Conservation (phyloP, 1,140 invertebrate genomes). For the Ceratosolen fusciceps region DNA sequence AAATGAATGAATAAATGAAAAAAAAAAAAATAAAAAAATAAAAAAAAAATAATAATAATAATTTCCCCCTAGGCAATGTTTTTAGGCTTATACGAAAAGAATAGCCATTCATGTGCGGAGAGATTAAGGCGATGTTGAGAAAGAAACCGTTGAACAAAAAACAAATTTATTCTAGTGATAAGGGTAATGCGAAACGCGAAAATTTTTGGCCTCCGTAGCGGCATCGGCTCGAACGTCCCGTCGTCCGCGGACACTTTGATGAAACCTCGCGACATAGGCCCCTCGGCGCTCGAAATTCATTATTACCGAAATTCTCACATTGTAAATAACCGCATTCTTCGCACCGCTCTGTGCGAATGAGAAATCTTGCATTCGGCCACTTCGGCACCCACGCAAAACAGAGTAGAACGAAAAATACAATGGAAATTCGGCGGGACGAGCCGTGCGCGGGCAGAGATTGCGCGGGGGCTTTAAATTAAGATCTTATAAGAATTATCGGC, state of each 20-base stretch:
- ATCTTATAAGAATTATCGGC: conserved; percentile 57
- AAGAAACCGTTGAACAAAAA: conserved; percentile 43
- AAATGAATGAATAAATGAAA: no score
- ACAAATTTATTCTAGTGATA: conserved; percentile 50
- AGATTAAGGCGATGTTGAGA: conserved; percentile 46
- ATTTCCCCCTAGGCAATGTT: conserved; percentile 47
- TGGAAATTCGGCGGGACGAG: conserved; percentile 50
- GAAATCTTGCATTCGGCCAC: conserved; percentile 40
- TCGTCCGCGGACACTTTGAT: conserved; percentile 34
- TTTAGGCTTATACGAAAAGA: conserved; percentile 47
- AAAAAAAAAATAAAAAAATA: no score
- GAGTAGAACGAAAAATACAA: conserved; percentile 46
- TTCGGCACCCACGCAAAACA: conserved; percentile 24
- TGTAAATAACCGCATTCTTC: conserved; percentile 49
- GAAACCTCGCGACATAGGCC: conserved; percentile 10
- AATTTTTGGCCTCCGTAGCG: conserved; percentile 49
- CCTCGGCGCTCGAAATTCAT: background rate
- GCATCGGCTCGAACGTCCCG: conserved; percentile 42
- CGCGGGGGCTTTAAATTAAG: conserved; percentile 58
- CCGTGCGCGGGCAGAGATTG: conserved; percentile 52
- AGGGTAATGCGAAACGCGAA: conserved; percentile 48
- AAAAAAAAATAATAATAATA: no score
- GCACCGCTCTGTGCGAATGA: conserved; percentile 48
- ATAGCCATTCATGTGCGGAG: conserved; percentile 44
- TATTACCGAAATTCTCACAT: conserved; percentile 36